Evolutionary conservation across 92 coral and sea anemone species (phyloP).

Genomic region (Heteractis magnifica): DNA sequence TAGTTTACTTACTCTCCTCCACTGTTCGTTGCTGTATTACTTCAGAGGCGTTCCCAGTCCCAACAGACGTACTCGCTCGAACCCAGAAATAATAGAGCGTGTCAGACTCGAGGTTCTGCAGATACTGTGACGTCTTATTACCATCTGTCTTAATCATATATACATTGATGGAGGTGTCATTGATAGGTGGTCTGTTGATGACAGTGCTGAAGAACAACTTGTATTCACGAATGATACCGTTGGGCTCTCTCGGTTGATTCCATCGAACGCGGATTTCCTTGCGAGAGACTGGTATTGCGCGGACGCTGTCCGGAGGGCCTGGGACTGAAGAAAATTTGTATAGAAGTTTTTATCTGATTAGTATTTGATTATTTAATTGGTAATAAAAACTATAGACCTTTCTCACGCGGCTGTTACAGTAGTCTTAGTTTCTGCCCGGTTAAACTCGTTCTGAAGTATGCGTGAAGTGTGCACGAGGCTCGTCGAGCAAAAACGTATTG

Average conservation of each 20-base stretch:
- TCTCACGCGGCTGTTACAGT: not conserved
- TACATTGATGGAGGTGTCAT: conserved; percentile 36
- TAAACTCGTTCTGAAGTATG: not conserved
- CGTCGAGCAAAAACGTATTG: too few relatives aligned
- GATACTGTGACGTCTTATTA: conserved; percentile 53
- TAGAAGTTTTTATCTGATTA: too few relatives aligned
- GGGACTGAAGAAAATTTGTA: conserved; percentile 56
- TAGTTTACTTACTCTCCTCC: conserved; percentile 58
- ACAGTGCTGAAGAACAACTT: conserved; percentile 59
- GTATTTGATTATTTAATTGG: not conserved
- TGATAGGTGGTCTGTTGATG: conserved; percentile 29
- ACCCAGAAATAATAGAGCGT: conserved; percentile 87
- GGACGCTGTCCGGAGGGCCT: conserved; percentile 81
- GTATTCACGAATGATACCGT: conserved; percentile 80
- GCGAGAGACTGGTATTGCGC: conserved; percentile 79
- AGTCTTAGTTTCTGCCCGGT: too few relatives aligned
- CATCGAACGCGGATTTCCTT: conserved; percentile 79
- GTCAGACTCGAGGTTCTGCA: conserved; percentile 56
- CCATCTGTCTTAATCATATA: conserved; percentile 37
- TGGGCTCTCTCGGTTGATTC: conserved; percentile 84
- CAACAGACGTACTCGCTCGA: conserved; percentile 74
- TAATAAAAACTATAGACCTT: not conserved
- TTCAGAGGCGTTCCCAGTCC: conserved; percentile 73
- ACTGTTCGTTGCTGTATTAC: conserved; percentile 57
- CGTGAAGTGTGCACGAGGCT: not conserved